Evolutionary conservation across 2,797 vertebrate species (phyloP), one percentile per base, ranked within the genome.

Genomic region (Syngnathus acus): DNA sequence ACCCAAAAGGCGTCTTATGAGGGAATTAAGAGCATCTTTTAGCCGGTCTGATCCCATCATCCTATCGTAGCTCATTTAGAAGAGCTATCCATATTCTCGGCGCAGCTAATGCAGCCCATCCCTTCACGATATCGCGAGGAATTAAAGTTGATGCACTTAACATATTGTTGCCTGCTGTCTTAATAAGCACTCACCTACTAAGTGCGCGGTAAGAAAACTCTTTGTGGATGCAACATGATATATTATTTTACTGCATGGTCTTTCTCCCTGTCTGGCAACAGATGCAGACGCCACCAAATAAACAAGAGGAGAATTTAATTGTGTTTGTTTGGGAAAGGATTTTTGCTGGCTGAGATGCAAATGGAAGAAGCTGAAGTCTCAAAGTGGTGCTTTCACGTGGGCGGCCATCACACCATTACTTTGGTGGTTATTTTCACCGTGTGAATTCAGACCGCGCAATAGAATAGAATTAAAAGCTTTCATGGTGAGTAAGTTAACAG

Each of bases 21-120:
- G 23, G 71, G 73, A 66, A 69, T 77, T 77, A 70, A 68, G 68
- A 72, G 74, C 74, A 78, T 76, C 72, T 83, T 76, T 83, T 77
- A 74, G 45, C 57, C 64, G 51, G 72, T 79, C 69, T 84, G 84
- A 85, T 84, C 85, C 79, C 72, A 67, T 79, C 75, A 59, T 59
- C 57, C 55, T 58, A 58, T 58, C 59, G 68, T 67, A 78, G 81
- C 69, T 83, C 74, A 78, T 87, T 82, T 82, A 66, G 57, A 73
- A 64, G 68, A 64, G 73, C 81, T 77, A 86, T 79, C 69, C 65
- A 65, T 75, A 67, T 72, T 50, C 48, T 53, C 19, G 2, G n/a
- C 9, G 11, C 6, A 39, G 47, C 16, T 65, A 62, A 62, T 62
- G 42, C 60, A 62, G 16, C 10, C 39, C 40, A 45, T 45, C 21